phyloP scores from a whole-genome alignment of 2,113 vertebrate species.

The Sapajus apella region DNA sequence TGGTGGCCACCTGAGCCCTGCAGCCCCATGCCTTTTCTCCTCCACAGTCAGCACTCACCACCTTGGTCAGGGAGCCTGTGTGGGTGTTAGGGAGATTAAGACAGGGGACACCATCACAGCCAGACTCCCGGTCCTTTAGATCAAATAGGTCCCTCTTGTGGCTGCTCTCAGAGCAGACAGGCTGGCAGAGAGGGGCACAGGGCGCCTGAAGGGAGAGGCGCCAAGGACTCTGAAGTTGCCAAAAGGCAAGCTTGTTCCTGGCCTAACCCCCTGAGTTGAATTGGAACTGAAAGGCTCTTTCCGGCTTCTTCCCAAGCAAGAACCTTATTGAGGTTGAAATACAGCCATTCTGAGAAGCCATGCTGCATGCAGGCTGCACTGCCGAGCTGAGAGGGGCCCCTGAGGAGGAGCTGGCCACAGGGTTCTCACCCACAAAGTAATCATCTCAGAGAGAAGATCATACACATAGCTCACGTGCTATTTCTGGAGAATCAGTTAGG shows the following conservation, averaged over 20 bases:
- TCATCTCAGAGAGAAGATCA: fast-evolving
- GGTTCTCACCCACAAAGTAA: neutral
- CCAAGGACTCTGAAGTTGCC: neutral
- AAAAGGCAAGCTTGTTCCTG: neutral
- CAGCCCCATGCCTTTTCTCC: neutral
- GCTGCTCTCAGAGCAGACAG: neutral
- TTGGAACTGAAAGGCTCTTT: neutral
- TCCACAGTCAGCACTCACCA: neutral
- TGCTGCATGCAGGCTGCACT: fast-evolving
- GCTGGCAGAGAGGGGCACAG: no score
- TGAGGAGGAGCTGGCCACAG: neutral
- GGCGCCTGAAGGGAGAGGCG: neutral
- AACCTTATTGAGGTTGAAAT: neutral
- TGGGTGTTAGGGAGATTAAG: neutral
- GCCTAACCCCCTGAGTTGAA: fast-evolving
- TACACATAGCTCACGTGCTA: fast-evolving
- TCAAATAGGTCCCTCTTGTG: constrained; percentile 72
- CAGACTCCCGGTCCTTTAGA: neutral
- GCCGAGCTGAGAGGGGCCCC: neutral
- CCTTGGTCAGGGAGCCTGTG: neutral
- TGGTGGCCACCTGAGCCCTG: neutral
- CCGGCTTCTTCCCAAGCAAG: neutral
- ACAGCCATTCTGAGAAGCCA: neutral
- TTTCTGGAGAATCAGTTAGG: neutral
- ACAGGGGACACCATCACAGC: neutral